phyloP scores from a whole-genome alignment of 2,797 vertebrate species.

The Notolepis coatsorum region DNA sequence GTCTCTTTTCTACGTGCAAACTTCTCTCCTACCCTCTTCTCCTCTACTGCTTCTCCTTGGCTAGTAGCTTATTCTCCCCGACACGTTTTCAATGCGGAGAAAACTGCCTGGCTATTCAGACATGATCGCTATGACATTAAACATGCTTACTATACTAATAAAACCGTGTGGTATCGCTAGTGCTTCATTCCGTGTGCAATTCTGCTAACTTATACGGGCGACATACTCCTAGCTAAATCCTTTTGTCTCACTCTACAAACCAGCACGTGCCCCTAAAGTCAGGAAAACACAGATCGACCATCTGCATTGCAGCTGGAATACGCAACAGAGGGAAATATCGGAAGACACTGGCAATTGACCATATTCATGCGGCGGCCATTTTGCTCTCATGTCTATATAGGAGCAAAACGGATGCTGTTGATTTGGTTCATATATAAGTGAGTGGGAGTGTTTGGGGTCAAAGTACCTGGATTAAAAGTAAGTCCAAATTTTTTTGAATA shows the following conservation, averaged over 20 bases:
- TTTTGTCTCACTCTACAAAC: conserved; percentile 34
- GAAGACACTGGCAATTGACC: conserved; percentile 24
- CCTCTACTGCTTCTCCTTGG: conserved; percentile 29
- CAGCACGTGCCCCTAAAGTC: conserved; percentile 9
- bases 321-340: conserved; percentile 32
- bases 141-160: conserved; percentile 8
- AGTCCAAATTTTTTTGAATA: conserved; percentile 9
- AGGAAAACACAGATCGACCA: conserved; percentile 22
- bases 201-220: background rate
- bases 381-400: too few relatives aligned
- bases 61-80: conserved; percentile 32
- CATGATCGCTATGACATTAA: conserved; percentile 17
- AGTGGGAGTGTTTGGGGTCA: conserved; percentile 21
- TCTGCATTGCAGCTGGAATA: conserved; percentile 21
- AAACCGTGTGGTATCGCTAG: conserved; percentile 42
- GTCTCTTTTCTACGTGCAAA: conserved; percentile 69
- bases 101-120: conserved; percentile 18
- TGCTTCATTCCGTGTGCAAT: background rate
- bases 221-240: background rate
- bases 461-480: conserved; percentile 40
- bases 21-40: conserved; percentile 43
- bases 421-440: conserved; percentile 4
- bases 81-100: conserved; percentile 15
- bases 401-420: too few relatives aligned
- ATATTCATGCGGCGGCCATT: too few relatives aligned